Conservation (phyloP, 2,888 invertebrate species). For the Drosophila austrosaltans region DNA sequence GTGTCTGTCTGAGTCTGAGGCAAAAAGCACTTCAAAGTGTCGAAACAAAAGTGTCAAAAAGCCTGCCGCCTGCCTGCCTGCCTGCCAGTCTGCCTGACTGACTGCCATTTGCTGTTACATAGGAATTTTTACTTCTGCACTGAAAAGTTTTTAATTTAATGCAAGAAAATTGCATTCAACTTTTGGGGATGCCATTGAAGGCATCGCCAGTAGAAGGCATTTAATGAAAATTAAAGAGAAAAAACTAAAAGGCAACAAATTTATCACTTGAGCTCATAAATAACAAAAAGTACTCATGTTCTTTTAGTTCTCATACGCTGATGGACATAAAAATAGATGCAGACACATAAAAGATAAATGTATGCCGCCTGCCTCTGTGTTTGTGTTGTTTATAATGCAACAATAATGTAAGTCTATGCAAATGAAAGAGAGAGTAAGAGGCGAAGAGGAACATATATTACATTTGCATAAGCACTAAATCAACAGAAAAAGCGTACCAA, state of each 20-base stretch:
- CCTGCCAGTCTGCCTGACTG: not conserved
- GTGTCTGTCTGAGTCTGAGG: slow-evolving; percentile 43
- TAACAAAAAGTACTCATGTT: slow-evolving; percentile 49
- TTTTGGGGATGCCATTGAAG: slow-evolving; percentile 36
- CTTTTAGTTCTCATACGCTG: slow-evolving; percentile 23
- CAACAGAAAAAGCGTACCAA: slow-evolving; percentile 34
- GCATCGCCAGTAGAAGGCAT: slow-evolving; percentile 18
- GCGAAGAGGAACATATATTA: slow-evolving; percentile 62
- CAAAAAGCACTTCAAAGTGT: slow-evolving; percentile 76
- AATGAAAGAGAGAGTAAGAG: slow-evolving; percentile 48
- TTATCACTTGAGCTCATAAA: slow-evolving; percentile 70
- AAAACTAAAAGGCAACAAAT: slow-evolving; percentile 36
- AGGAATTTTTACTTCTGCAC: slow-evolving; percentile 36
- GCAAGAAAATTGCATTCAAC: slow-evolving; percentile 60
- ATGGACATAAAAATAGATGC: slow-evolving; percentile 56
- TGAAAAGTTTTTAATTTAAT: slow-evolving; percentile 63
- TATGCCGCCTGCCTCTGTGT: slow-evolving; percentile 24
- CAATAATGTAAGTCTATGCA: slow-evolving; percentile 69
- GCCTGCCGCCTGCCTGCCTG: slow-evolving; percentile 49
- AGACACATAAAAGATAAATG: slow-evolving; percentile 60
- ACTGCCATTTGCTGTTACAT: slow-evolving; percentile 44
- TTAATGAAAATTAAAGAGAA: slow-evolving; percentile 10
- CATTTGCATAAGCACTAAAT: slow-evolving; percentile 79
- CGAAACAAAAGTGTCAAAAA: slow-evolving; percentile 78
- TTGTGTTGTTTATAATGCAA: slow-evolving; percentile 71